A percentile compares a stretch with the other conserved stretches of the same genome.
Conservation (phyloP, 1,140 invertebrate species). For the Anoplolepis gracilipes region DNA sequence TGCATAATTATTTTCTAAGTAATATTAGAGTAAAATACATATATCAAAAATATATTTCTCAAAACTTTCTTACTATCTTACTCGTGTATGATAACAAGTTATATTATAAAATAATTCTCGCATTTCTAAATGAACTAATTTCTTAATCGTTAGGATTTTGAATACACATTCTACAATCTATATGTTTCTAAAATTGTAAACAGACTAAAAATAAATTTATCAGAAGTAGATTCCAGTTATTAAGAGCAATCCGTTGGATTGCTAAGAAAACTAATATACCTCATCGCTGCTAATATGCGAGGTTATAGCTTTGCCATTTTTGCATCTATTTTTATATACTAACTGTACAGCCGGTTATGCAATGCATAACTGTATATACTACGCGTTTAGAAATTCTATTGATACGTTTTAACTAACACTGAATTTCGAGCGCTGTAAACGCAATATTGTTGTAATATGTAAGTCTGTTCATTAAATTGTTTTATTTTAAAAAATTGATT, state of each 20-base stretch:
- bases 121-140: background rate
- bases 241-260: background rate
- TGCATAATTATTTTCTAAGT: background rate
- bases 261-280: background rate
- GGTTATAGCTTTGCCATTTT: background rate
- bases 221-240: background rate
- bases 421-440: background rate
- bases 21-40: background rate
- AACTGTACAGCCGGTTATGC: background rate
- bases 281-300: too few species aligned
- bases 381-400: background rate
- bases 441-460: background rate
- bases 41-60: background rate
- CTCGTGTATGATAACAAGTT: background rate
- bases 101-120: background rate
- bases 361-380: background rate
- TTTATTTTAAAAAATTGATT: background rate
- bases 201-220: slow-evolving; percentile 37
- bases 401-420: slow-evolving; percentile 4
- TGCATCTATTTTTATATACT: background rate
- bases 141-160: background rate
- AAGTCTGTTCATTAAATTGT: background rate
- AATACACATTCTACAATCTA: background rate
- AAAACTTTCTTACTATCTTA: background rate
- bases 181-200: background rate